phyloP scores from a whole-genome alignment of 2,797 vertebrate genomes.

The Atherinosoma microstoma region DNA sequence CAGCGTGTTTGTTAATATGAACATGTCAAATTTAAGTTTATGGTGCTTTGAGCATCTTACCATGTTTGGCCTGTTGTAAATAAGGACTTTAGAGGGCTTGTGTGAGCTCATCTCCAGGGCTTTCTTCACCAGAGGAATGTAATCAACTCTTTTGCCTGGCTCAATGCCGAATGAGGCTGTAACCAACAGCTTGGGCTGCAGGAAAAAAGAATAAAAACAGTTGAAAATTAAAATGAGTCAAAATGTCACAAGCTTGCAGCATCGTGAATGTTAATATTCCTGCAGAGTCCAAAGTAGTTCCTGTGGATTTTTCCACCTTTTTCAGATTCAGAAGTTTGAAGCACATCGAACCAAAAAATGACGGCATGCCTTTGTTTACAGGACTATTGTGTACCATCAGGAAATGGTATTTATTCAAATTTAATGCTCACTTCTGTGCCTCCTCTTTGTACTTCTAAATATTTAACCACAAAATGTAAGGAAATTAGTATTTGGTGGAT shows the following conservation, averaged over 20 bases:
- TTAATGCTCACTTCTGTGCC: too few relatives aligned
- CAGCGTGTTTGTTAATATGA: not conserved
- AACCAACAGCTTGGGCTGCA: slow-evolving; percentile 92
- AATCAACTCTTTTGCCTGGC: slow-evolving; percentile 90
- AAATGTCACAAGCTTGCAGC: not conserved
- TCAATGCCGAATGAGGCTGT: slow-evolving; percentile 96
- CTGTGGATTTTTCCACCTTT: not conserved
- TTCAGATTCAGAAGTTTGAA: not conserved
- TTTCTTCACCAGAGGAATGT: slow-evolving; percentile 91
- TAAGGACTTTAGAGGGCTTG: slow-evolving; percentile 88
- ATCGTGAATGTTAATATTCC: not conserved
- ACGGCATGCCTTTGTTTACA: too few relatives aligned
- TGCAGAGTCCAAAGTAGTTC: too few relatives aligned
- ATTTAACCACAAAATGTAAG: too few relatives aligned
- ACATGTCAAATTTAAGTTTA: not conserved
- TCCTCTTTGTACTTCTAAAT: too few relatives aligned
- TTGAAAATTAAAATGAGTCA: not conserved
- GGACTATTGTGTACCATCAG: too few relatives aligned
- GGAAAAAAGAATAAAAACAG: slow-evolving; percentile 13
- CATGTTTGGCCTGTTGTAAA: slow-evolving; percentile 92
- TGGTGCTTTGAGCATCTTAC: slow-evolving; percentile 75
- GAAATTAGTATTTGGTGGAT: too few relatives aligned
- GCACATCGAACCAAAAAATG: not conserved
- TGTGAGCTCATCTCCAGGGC: slow-evolving; percentile 88
- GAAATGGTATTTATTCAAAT: too few relatives aligned